A percentile compares a stretch with the other conserved stretches of the same genome.
Evolutionary conservation across 1,140 invertebrate species (phyloP).

Genomic region (Periplaneta americana): DNA sequence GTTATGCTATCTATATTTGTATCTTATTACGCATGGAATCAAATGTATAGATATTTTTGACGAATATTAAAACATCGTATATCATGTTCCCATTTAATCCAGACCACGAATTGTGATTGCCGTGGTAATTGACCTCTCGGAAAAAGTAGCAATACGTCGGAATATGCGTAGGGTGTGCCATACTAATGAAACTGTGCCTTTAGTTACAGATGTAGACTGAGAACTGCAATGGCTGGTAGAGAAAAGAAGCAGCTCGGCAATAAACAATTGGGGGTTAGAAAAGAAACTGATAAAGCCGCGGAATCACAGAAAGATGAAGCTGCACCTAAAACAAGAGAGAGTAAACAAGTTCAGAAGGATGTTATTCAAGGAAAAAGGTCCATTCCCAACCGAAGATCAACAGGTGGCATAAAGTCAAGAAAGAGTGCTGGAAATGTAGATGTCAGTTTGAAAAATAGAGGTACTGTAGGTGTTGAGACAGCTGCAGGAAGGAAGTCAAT

Average conservation of each 20-base stretch:
- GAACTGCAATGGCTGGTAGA: conserved; percentile 13
- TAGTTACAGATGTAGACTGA: conserved; percentile 10
- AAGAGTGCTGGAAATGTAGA: neutral
- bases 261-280: conserved; percentile 8
- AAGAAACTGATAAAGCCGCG: conserved; percentile 7
- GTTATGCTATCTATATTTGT: neutral
- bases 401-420: neutral
- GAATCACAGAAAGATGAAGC: neutral
- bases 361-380: neutral
- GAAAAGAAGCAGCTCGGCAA: conserved; percentile 2
- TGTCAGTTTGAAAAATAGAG: neutral
- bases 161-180: neutral
- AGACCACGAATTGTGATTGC: neutral
- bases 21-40: too few species aligned
- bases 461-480: neutral
- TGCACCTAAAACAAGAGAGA: neutral
- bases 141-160: neutral
- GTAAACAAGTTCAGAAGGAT: neutral
- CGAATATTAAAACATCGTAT: neutral
- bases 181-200: neutral
- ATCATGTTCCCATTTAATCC: neutral
- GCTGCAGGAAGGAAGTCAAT: neutral
- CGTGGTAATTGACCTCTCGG: neutral
- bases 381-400: neutral
- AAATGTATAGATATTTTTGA: neutral